Evolutionary conservation across 2,888 invertebrate genomes (phyloP).

Genomic region (Epicampocera succincta): DNA sequence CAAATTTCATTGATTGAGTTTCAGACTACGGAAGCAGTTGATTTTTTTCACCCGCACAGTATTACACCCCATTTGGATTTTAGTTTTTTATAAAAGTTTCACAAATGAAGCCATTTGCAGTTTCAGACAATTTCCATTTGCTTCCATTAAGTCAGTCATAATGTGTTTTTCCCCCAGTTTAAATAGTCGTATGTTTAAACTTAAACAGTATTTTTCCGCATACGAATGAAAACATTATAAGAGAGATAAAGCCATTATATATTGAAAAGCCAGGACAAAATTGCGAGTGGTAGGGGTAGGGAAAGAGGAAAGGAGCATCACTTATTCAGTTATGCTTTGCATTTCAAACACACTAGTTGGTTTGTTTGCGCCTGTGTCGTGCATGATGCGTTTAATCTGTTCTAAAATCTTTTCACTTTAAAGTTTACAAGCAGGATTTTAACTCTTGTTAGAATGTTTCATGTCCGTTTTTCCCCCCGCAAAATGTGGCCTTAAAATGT

Average conservation of each 20-base stretch:
- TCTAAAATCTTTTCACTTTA: slow-evolving; percentile 45
- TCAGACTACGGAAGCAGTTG: too few relatives aligned
- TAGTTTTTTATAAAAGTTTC: too few relatives aligned
- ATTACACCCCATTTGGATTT: too few relatives aligned
- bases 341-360: slow-evolving; percentile 3
- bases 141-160: background rate
- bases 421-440: slow-evolving; percentile 37
- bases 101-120: background rate
- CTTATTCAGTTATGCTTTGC: background rate
- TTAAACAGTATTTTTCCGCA: slow-evolving; percentile 6
- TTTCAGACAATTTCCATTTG: background rate
- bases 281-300: too few relatives aligned
- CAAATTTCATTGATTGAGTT: too few relatives aligned
- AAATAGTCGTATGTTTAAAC: too few relatives aligned
- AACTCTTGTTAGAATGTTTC: slow-evolving; percentile 6
- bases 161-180: too few relatives aligned
- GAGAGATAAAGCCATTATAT: slow-evolving; percentile 3
- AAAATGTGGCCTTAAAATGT: background rate
- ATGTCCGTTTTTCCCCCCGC: too few relatives aligned
- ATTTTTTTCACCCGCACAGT: too few relatives aligned
- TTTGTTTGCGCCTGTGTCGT: slow-evolving; percentile 14
- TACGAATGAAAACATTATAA: background rate
- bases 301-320: background rate
- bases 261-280: background rate
- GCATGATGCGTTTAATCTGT: slow-evolving; percentile 28